Evolutionary conservation across 1,140 invertebrate genomes (phyloP).

Genomic region (Medauroidea extradentata): DNA sequence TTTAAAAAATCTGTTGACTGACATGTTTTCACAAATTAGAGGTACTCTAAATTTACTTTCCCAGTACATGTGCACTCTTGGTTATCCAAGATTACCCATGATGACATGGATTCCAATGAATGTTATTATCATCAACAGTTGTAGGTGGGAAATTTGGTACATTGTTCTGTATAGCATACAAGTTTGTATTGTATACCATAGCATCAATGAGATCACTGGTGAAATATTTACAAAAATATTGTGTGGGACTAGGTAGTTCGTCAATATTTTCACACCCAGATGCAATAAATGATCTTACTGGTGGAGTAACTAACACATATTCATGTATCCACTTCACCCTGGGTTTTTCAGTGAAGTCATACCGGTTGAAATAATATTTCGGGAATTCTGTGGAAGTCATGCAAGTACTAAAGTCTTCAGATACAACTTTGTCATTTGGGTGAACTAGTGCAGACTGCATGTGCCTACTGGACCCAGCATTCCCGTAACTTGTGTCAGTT

Average conservation of each 20-base stretch:
- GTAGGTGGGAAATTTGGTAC: neutral
- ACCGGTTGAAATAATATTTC: neutral
- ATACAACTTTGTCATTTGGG: too few species aligned
- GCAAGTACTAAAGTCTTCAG: too few species aligned
- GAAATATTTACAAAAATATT: neutral
- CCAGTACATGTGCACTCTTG: slow-evolving; percentile 18
- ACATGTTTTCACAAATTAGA: slow-evolving; percentile 2
- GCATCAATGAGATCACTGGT: neutral
- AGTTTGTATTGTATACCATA: neutral
- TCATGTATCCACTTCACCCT: neutral
- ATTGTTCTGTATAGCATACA: neutral
- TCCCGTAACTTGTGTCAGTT: too few species aligned
- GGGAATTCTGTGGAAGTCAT: neutral
- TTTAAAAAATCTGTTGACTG: slow-evolving; percentile 11
- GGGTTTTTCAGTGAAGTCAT: neutral
- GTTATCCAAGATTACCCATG: slow-evolving; percentile 18
- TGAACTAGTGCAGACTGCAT: too few species aligned
- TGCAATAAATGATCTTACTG: neutral
- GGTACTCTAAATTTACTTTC: neutral
- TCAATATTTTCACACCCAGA: neutral
- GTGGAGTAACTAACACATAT: neutral
- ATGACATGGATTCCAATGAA: slow-evolving; percentile 18
- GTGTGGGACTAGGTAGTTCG: too few species aligned
- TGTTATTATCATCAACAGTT: slow-evolving; percentile 7
- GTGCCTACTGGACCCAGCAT: too few species aligned